Percentiles rank a stretch among this genome's conserved stretches.
These are phyloP conservation scores for Melanotaenia boesemani DNA, from an alignment of 2,797 vertebrate species.

Conservation along the genomic window DNA sequence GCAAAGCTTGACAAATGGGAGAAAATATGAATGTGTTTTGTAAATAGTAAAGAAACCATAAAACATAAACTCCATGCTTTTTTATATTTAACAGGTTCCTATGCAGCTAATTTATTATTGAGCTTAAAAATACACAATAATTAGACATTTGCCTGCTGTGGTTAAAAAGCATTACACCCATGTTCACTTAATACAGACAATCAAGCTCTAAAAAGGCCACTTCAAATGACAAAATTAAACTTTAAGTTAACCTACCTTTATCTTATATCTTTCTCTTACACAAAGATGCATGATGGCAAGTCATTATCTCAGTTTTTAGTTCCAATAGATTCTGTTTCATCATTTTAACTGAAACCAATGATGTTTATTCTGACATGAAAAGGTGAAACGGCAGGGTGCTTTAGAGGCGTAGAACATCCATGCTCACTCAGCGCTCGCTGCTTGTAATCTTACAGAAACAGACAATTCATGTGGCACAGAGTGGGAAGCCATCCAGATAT, in stretches of 20 bases:
- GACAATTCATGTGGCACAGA: slow-evolving; percentile 42
- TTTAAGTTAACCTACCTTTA: background rate
- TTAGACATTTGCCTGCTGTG: background rate
- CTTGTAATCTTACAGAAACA: slow-evolving; percentile 47
- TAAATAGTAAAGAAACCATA: no score
- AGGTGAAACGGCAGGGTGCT: slow-evolving; percentile 32
- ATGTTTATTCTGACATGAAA: slow-evolving; percentile 24
- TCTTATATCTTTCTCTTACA: background rate
- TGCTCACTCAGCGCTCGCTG: slow-evolving; percentile 24
- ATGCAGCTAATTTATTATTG: background rate
- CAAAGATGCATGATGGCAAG: background rate
- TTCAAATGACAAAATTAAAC: slow-evolving; percentile 2
- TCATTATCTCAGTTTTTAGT: slow-evolving; percentile 15
- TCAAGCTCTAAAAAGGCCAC: background rate
- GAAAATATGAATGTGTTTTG: no score
- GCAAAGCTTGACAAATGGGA: no score
- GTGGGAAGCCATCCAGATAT: slow-evolving; percentile 37
- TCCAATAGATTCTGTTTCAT: background rate
- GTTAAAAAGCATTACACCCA: background rate
- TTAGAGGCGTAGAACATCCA: slow-evolving; percentile 22
- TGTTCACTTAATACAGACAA: background rate
- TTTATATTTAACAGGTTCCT: no score
- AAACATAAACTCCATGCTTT: no score
- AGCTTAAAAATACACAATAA: background rate
- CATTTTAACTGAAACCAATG: slow-evolving; percentile 18